phyloP scores from a whole-genome alignment of 1,140 invertebrate genomes.

The Choristoneura fumiferana region DNA sequence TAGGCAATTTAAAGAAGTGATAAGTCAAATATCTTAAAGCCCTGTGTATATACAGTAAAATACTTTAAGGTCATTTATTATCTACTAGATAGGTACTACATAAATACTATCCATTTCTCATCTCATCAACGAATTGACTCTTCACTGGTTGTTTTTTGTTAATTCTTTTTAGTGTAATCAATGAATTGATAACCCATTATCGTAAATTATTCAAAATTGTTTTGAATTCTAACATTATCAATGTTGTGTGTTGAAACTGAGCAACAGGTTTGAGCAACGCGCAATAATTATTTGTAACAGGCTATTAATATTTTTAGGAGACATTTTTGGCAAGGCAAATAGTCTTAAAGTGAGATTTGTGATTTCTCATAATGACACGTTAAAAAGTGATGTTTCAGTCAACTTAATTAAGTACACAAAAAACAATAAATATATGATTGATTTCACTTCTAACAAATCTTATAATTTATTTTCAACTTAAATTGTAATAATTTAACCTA shows the following conservation, averaged over 20 bases:
- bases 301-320: slow-evolving; percentile 32
- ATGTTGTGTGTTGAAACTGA: slow-evolving; percentile 26
- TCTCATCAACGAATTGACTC: no score
- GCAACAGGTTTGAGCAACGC: slow-evolving; percentile 52
- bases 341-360: slow-evolving; percentile 45
- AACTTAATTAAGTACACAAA: slow-evolving; percentile 31
- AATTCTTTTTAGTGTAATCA: no score
- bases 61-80: slow-evolving; percentile 11
- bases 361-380: slow-evolving; percentile 38
- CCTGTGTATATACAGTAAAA: slow-evolving; percentile 48
- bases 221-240: no score
- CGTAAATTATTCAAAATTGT: no score
- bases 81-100: background rate
- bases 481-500: slow-evolving; percentile 24
- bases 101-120: no score
- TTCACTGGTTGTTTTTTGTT: no score
- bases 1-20: background rate
- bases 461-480: slow-evolving; percentile 34
- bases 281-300: slow-evolving; percentile 25
- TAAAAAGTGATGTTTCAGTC: slow-evolving; percentile 40
- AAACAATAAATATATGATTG: slow-evolving; percentile 39
- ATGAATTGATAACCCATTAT: no score
- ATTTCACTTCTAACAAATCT: slow-evolving; percentile 20
- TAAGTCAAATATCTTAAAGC: slow-evolving; percentile 18
- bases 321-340: slow-evolving; percentile 45